Base-by-base conservation (phyloP, 1,140 invertebrate species). In the Drosophila littoralis region DNA sequence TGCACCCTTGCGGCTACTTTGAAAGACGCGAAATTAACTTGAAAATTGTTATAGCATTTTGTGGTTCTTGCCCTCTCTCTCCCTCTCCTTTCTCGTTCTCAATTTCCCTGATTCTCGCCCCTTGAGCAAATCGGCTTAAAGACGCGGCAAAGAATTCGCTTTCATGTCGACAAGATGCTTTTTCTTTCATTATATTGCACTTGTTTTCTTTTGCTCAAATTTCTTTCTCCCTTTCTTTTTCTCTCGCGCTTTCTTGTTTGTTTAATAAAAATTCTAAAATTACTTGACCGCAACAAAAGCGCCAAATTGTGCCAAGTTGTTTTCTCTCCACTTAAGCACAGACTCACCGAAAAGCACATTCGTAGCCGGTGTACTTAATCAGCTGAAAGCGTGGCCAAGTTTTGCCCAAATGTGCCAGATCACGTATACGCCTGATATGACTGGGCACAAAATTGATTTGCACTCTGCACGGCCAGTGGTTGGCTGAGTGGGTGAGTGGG, bases 261-360 rank as follows among this genome's bases (percentile, higher is more conserved):
- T 17, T 17, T 28, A 28, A 28, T 28, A 28, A 60, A 40, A 77
- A 80, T 84, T 80, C 73, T 74, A 60, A 80, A 84, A 73, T 84
- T 74, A 64, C 74, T 84, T 85, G 81, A 84, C 81, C 81, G 73
- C 81, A 84, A 80, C 73, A 84, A 81, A 68, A 79, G 81, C 81
- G 81, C 52, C 61, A 81, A 84, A 85, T 74, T 85, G 77, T 84
- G 81, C 77, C 74, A 79, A 69, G 59, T 67, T 77, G 68, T 73
- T 77, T 79, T 73, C 73, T 60, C 73, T 57, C 68, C 77, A 68
- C 72, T 83, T 66, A 60, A n/a, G 54, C 35, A 52, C 13, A 51
- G 48, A 57, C 43, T 32, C n/a, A 55, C n/a, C 6, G 6, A 17
- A 7, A 64, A 9, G 17, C 22, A 2, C 32, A 17, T 13, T 28